Base-by-base conservation (phyloP, 2,888 invertebrate species). In the Acanthosepion lycidas region DNA sequence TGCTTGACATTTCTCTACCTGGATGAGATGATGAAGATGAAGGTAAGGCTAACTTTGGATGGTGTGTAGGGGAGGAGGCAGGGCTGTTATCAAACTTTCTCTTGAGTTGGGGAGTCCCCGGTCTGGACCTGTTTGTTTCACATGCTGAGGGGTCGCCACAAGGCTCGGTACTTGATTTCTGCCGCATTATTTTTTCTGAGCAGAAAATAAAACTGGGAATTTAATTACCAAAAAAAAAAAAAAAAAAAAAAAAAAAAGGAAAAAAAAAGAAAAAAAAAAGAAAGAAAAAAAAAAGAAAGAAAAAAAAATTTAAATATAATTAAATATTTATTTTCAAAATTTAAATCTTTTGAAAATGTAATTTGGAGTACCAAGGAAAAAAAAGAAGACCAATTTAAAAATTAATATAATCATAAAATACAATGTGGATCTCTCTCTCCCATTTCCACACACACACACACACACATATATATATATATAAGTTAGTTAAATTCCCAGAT, bases 81-180 rank as follows among this genome's bases (percentile, higher is more conserved):
- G 49, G 93, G 51, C 93, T 51, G 51, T 28, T 26, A 26, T 93
- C 93, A 51, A 53, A 48, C 48, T 93, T 93, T 49, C 53, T 49
- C 53, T 93, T 93, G 26, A 93, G 93, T 93, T 93, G 93, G 18
- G 93, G 93, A 49, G 93, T 93, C n/a, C 49, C 53, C n/a, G 93
- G 93, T 53, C n/a, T 93, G n/a, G 78, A 78, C 78, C n/a, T 78
- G 78, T 78, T 78, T 15, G n/a, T 12, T 33, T 78, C 78, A 78
- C 78, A 78, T n/a, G 59, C 59, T 59, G 78, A 33, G 2, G 78
- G 78, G 12, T 78, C 78, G n/a, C 23, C 78, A 33, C 12, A 33
- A 78, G 78, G 15, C 12, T 78, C 78, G 8, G 28, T n/a, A n/a
- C 1, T n/a, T 0, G 78, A n/a, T 78, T 78, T 78, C 12, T 78